Evolutionary conservation across 2,113 vertebrate species (phyloP).

Genomic region (Cranoglanis bouderius): DNA sequence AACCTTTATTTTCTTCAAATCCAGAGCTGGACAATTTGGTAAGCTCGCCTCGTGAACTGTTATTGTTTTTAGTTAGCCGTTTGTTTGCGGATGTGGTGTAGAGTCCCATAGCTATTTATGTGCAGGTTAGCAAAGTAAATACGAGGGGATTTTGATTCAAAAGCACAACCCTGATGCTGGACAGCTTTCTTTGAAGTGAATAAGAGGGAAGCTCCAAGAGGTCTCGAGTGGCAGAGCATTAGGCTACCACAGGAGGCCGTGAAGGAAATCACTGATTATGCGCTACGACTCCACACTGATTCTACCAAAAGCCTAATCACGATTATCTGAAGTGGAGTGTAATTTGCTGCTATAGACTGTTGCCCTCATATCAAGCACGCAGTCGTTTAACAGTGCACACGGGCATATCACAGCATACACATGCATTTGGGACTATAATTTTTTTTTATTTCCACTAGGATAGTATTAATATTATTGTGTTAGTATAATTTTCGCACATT

Average conservation of each 20-base stretch:
- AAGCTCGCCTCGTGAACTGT: conserved; percentile 68
- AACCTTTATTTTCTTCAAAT: conserved; percentile 99
- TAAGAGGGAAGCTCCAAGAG: conserved; percentile 59
- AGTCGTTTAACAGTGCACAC: conserved; percentile 11
- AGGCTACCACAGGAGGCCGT: conserved; percentile 66
- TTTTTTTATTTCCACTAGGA: not conserved
- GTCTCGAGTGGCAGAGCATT: conserved; percentile 62
- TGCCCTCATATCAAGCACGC: conserved; percentile 33
- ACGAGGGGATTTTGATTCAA: conserved; percentile 60
- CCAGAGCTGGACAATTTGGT: conserved; percentile 99
- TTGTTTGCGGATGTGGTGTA: conserved; percentile 15
- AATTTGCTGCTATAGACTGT: conserved; percentile 68
- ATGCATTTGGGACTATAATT: not conserved
- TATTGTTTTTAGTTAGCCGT: conserved; percentile 40
- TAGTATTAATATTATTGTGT: not conserved
- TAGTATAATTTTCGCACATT: not conserved
- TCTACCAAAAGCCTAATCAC: conserved; percentile 47
- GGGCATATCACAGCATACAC: not conserved
- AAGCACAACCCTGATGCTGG: conserved; percentile 55
- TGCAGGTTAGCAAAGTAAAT: conserved; percentile 59
- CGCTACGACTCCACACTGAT: conserved; percentile 68
- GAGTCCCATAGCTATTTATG: conserved; percentile 2
- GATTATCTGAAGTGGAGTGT: conserved; percentile 59
- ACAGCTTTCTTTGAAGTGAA: conserved; percentile 56
- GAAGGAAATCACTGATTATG: conserved; percentile 72